These are phyloP conservation scores for Drosophila arizonae DNA, from an alignment of 1,140 invertebrate genomes.

Conservation along the genomic window DNA sequence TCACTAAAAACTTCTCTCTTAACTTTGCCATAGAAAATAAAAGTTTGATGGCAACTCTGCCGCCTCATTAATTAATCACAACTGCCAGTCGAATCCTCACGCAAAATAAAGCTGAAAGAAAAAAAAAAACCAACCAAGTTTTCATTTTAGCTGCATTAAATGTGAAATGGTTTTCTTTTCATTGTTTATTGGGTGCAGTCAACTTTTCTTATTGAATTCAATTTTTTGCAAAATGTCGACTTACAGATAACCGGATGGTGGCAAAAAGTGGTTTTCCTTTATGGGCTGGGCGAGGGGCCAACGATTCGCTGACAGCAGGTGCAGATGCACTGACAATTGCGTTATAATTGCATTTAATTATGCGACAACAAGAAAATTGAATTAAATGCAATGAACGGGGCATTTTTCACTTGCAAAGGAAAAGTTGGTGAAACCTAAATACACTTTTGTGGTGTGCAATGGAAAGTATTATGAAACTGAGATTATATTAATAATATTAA, in stretches of 20 bases:
- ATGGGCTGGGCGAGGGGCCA: neutral
- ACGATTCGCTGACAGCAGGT: slow-evolving; percentile 26
- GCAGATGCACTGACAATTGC: slow-evolving; percentile 32
- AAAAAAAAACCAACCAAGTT: no score
- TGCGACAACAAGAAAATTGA: slow-evolving; percentile 58
- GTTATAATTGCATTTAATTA: slow-evolving; percentile 71
- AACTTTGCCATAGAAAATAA: no score
- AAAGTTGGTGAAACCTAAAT: neutral
- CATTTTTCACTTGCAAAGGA: slow-evolving; percentile 27
- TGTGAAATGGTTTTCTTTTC: slow-evolving; percentile 10
- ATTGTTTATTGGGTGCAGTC: slow-evolving; percentile 18
- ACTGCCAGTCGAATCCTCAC: neutral
- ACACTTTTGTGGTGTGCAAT: neutral
- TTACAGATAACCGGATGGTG: slow-evolving; percentile 10
- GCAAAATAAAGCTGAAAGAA: neutral
- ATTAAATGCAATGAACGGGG: slow-evolving; percentile 49
- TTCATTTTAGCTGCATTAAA: slow-evolving; percentile 5
- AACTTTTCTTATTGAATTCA: slow-evolving; percentile 18
- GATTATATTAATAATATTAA: neutral
- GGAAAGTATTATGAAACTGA: neutral
- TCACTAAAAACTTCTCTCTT: no score
- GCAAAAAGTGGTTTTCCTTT: slow-evolving; percentile 13
- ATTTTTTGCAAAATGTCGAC: neutral
- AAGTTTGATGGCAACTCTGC: neutral
- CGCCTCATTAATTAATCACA: neutral